Conservation (phyloP, 2,888 invertebrate species). For the Corbicula japonica region DNA sequence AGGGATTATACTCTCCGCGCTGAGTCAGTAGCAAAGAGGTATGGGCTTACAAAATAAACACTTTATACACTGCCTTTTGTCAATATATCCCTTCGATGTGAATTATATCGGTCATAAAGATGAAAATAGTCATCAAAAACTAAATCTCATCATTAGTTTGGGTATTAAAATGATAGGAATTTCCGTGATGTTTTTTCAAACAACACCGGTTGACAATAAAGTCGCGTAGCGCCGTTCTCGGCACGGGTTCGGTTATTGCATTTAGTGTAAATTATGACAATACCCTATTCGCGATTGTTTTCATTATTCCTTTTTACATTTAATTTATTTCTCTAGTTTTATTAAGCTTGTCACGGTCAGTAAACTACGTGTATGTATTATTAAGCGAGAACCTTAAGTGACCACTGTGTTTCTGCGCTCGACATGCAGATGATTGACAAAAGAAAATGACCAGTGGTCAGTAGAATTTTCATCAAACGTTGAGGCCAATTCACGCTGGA, state of each 20-base stretch:
- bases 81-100: constrained; percentile 42
- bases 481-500: constrained; percentile 59
- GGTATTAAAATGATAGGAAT: constrained; percentile 48
- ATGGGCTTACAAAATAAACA: constrained; percentile 53
- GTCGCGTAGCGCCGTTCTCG: constrained; percentile 34
- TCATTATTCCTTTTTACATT: constrained; percentile 33
- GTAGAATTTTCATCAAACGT: constrained; percentile 65
- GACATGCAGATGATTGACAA: constrained; percentile 54
- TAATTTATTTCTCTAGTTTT: constrained; percentile 45
- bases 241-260: constrained; percentile 38
- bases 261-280: constrained; percentile 48
- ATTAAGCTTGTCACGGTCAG: constrained; percentile 34
- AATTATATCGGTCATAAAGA: constrained; percentile 47
- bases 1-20: constrained; percentile 1
- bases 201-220: constrained; percentile 34
- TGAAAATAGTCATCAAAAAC: constrained; percentile 42
- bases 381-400: constrained; percentile 51
- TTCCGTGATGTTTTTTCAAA: constrained; percentile 33
- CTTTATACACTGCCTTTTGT: constrained; percentile 34
- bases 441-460: constrained; percentile 63
- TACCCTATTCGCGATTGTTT: constrained; percentile 30
- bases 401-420: constrained; percentile 43
- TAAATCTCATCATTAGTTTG: constrained; percentile 40
- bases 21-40: constrained; percentile 6
- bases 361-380: constrained; percentile 52